phyloP scores from a whole-genome alignment of 2,113 vertebrate species.

The Pollachius pollachius region DNA sequence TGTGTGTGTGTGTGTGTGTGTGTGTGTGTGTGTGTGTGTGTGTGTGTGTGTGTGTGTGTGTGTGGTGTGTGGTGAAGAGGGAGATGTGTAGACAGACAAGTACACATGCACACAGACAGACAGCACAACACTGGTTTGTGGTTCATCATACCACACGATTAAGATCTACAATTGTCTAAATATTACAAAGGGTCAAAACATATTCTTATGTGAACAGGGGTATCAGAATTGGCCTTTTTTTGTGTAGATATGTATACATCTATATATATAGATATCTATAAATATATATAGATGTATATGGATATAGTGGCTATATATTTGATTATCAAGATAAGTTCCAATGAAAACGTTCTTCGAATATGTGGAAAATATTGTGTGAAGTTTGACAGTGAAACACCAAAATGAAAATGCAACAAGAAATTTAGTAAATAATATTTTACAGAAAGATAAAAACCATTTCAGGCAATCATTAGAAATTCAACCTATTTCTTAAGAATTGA shows the following conservation, averaged over 20 bases:
- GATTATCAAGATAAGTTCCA: constrained; percentile 63
- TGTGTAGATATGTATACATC: constrained; percentile 61
- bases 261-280: constrained; percentile 47
- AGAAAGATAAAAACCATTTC: constrained; percentile 55
- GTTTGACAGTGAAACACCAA: constrained; percentile 44
- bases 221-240: constrained; percentile 62
- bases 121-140: constrained; percentile 63
- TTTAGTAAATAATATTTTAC: constrained; percentile 51
- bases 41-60: no score
- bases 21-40: no score
- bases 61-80: constrained; percentile 37
- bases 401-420: constrained; percentile 27
- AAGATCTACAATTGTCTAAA: constrained; percentile 66
- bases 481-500: constrained; percentile 30
- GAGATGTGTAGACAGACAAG: constrained; percentile 52
- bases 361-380: constrained; percentile 42
- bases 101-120: constrained; percentile 48
- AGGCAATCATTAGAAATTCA: constrained; percentile 30
- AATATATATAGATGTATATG: constrained; percentile 36
- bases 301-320: constrained; percentile 68
- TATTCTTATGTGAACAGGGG: constrained; percentile 63
- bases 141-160: constrained; percentile 50
- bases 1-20: no score
- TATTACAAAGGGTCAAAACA: constrained; percentile 62
- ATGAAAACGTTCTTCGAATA: constrained; percentile 19